phyloP scores from a whole-genome alignment of 2,113 vertebrate genomes.

The Prunella fulvescens region DNA sequence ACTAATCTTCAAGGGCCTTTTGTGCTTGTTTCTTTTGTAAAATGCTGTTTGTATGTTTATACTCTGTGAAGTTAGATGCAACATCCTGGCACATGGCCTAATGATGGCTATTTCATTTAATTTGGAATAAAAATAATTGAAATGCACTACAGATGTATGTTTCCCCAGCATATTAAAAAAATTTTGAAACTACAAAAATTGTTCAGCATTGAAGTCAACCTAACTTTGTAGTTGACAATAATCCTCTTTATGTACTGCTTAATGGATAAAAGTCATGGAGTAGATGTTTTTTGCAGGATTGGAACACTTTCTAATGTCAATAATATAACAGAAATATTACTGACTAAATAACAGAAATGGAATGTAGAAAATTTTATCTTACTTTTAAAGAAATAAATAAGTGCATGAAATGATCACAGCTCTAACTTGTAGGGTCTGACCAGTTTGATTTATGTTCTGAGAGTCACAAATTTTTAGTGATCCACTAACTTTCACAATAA shows the following conservation, averaged over 20 bases:
- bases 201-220: not conserved
- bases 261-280: constrained; percentile 8
- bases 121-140: not conserved
- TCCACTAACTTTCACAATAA: not conserved
- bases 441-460: not conserved
- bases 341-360: constrained; percentile 2
- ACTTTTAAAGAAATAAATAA: not conserved
- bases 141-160: not conserved
- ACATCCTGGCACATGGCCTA: not conserved
- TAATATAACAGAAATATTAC: not conserved
- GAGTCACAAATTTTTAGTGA: not conserved
- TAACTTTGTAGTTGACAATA: constrained; percentile 30
- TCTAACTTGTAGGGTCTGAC: not conserved
- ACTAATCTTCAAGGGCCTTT: not conserved
- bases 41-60: not conserved
- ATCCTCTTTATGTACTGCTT: not conserved
- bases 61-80: not conserved
- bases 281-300: constrained; percentile 17
- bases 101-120: not conserved
- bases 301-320: not conserved
- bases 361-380: not conserved
- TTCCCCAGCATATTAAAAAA: not conserved
- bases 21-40: not conserved
- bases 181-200: not conserved
- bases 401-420: not conserved